Percentiles rank a stretch among this genome's conserved stretches.
Conservation (phyloP, 2,888 invertebrate species). For the Amitus sp. region DNA sequence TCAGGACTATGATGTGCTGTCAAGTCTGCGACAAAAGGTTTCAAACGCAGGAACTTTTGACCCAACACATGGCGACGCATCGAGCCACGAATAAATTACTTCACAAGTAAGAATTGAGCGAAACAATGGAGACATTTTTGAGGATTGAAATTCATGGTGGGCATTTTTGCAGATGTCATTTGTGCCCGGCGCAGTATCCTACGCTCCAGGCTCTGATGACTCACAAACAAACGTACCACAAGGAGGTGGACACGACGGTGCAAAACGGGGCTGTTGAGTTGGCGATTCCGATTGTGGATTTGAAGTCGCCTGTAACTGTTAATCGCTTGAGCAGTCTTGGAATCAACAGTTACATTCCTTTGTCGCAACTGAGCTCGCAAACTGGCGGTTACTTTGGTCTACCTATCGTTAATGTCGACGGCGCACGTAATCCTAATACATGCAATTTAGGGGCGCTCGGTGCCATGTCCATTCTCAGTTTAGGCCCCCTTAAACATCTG, state of each 20-base stretch:
- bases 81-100: constrained; percentile 65
- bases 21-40: constrained; percentile 68
- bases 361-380: constrained; percentile 72
- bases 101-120: constrained; percentile 54
- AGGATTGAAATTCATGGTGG: constrained; percentile 2
- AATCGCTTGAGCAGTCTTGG: constrained; percentile 74
- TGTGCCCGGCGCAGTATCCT: constrained; percentile 79
- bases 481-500: constrained; percentile 75
- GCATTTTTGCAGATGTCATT: constrained; percentile 69
- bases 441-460: constrained; percentile 74
- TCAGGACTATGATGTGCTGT: constrained; percentile 48
- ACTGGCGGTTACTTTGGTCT: constrained; percentile 75
- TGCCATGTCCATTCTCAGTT: constrained; percentile 75
- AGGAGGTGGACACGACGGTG: constrained; percentile 61
- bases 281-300: constrained; percentile 78
- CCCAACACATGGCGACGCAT: constrained; percentile 67
- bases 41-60: constrained; percentile 65
- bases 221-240: constrained; percentile 75
- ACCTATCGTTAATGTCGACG: constrained; percentile 77
- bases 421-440: constrained; percentile 70
- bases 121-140: not conserved
- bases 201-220: constrained; percentile 70
- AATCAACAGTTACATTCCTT: constrained; percentile 79
- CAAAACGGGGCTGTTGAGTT: constrained; percentile 69
- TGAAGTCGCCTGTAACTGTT: constrained; percentile 75